Evolutionary conservation across 2,888 invertebrate species (phyloP).

Genomic region (Podabrus alpinus): DNA sequence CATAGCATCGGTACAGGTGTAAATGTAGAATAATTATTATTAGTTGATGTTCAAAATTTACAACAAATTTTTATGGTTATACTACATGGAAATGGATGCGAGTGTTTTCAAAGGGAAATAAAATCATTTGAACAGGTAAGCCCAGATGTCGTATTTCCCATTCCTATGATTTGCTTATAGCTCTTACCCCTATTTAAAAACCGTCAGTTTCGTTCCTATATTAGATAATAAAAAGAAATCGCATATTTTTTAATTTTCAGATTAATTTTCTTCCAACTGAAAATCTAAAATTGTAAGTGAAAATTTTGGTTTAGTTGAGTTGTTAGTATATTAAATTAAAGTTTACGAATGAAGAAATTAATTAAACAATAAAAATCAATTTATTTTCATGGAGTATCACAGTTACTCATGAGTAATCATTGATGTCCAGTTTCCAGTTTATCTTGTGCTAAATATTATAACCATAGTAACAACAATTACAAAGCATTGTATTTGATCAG

Average conservation of each 20-base stretch:
- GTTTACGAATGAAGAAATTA: too few species aligned
- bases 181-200: background rate
- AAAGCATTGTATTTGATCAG: too few species aligned
- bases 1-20: background rate
- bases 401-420: too few species aligned
- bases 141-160: background rate
- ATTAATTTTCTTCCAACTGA: background rate
- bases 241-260: background rate
- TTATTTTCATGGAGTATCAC: too few species aligned
- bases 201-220: background rate
- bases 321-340: too few species aligned
- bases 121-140: background rate
- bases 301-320: background rate
- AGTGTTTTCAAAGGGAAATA: background rate
- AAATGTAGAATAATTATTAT: background rate
- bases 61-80: background rate
- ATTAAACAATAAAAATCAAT: too few species aligned
- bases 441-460: too few species aligned
- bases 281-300: background rate
- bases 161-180: background rate
- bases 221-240: background rate
- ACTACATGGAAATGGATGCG: too few species aligned
- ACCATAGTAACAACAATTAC: too few species aligned
- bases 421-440: too few species aligned
- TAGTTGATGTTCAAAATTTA: too few species aligned